These are phyloP conservation scores for Coregonus sp. DNA, from an alignment of 2,797 vertebrate genomes.

Conservation along the genomic window DNA sequence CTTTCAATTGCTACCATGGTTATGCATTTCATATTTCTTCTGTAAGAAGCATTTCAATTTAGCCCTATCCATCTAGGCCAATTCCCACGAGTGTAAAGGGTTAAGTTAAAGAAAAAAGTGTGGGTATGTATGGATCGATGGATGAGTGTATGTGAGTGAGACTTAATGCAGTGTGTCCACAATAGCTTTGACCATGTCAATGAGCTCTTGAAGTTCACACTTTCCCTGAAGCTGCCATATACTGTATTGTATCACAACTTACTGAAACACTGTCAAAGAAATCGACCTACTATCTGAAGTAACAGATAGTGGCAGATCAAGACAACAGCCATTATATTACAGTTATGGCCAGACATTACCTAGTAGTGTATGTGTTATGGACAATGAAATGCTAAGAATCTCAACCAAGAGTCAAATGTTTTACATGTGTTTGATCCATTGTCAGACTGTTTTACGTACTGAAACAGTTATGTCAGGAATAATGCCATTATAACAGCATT, in stretches of 20 bases:
- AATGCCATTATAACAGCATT: not conserved
- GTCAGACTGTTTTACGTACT: not conserved
- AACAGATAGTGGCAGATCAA: not conserved
- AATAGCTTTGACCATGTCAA: conserved; percentile 1
- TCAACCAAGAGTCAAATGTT: not conserved
- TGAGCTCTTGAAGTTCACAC: conserved; percentile 1
- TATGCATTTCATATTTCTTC: no score
- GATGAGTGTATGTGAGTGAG: not conserved
- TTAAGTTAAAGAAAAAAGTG: conserved; percentile 30
- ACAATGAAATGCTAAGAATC: not conserved
- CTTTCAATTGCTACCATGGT: no score
- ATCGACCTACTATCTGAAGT: not conserved
- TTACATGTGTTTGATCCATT: not conserved
- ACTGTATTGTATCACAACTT: not conserved
- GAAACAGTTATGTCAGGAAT: conserved; percentile 2
- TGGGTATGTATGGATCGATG: not conserved
- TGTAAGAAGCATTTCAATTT: no score
- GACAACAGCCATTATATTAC: not conserved
- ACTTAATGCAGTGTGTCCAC: conserved; percentile 7
- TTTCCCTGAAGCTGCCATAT: not conserved
- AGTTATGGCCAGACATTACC: no score
- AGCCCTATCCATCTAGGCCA: no score
- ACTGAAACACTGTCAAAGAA: not conserved
- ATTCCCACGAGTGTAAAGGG: no score
- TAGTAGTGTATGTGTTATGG: not conserved